Base-by-base conservation (phyloP, 2,888 invertebrate species). In the Cosmia pyralina region DNA sequence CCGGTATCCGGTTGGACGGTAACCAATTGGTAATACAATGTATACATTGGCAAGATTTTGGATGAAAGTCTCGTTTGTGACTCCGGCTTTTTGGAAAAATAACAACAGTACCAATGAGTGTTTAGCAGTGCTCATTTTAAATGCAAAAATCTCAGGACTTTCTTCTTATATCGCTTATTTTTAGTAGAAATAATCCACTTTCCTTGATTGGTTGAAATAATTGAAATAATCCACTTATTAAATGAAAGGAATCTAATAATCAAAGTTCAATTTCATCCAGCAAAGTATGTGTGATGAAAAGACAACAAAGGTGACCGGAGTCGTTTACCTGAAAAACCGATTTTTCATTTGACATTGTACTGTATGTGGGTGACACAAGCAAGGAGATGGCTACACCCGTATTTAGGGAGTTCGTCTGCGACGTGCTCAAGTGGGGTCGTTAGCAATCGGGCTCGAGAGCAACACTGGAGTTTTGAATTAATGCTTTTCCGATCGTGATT, bases 401-500 rank as follows among this genome's bases (percentile, higher is more conserved):
- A 86, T 88, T 88, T 83, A 83, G 80, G 79, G 85, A 85, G 84
- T 90, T 88, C 88, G 85, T 85, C 88, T 89, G 90, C 87, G 85
- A 93, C 93, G 93, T 93, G 93, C 92, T 85, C 90, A 93, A 93
- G 93, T 91, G 90, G 83, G 89, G 87, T 87, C 89, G 89, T 89
- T 89, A 89, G 89, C 90, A 89, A 92, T 90, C 89, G 88, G 79
- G 83, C 82, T 88, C 76, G 85, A 91, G 90, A 88, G 88, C 82
- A 85, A 85, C 82, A 88, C 90, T 89, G 85, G 90, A 92, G 90
- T 93, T 93, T 92, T 93, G 93, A 93, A 92, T 93, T 92, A 93
- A 93, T 93, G 92, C 90, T 85, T 90, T 89, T 88, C 90, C 91
- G 88, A 93, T 92, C 92, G 88, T 89, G 93, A 93, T 94, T 93